Percentiles rank a stretch among this genome's conserved stretches.
Conservation (phyloP, 1,140 invertebrate species). For the Goniozus legneri region DNA sequence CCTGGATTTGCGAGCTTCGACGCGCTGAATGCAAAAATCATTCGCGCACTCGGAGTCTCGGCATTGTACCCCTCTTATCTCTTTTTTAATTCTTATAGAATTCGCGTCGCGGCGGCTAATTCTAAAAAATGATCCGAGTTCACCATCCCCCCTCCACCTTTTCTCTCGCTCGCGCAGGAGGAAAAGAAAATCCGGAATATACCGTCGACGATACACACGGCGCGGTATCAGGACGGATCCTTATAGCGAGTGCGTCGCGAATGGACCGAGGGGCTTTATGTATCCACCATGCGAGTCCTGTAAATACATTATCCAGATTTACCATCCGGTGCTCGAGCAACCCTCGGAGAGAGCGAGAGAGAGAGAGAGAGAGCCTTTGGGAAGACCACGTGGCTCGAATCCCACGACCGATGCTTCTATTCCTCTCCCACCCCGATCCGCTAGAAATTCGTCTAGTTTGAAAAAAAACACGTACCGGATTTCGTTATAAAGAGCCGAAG, state of each 20-base stretch:
- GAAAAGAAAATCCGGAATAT: too few species aligned
- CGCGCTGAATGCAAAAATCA: too few species aligned
- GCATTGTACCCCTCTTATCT: too few species aligned
- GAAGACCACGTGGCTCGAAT: constrained; percentile 24
- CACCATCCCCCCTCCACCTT: constrained; percentile 7
- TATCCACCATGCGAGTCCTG: constrained; percentile 11
- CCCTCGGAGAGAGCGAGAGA: constrained; percentile 7
- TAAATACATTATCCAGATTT: constrained; percentile 41
- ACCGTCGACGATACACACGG: too few species aligned
- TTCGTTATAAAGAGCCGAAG: too few species aligned
- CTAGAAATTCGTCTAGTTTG: too few species aligned
- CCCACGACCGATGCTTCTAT: constrained; percentile 23
- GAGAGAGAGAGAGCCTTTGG: constrained; percentile 4
- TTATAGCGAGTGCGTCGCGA: too few species aligned
- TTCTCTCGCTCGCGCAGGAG: background rate
- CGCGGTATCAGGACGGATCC: too few species aligned
- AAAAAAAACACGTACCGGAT: too few species aligned
- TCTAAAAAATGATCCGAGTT: constrained; percentile 34
- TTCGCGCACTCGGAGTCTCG: too few species aligned
- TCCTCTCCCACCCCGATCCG: background rate
- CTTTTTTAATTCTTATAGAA: background rate
- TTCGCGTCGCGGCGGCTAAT: constrained; percentile 31
- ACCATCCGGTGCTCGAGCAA: constrained; percentile 20
- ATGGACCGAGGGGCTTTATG: constrained; percentile 1
- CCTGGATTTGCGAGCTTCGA: too few species aligned